Evolutionary conservation across 2,888 invertebrate genomes (phyloP), one percentile per base, ranked within the genome.

Genomic region (Rosalia funebris): DNA sequence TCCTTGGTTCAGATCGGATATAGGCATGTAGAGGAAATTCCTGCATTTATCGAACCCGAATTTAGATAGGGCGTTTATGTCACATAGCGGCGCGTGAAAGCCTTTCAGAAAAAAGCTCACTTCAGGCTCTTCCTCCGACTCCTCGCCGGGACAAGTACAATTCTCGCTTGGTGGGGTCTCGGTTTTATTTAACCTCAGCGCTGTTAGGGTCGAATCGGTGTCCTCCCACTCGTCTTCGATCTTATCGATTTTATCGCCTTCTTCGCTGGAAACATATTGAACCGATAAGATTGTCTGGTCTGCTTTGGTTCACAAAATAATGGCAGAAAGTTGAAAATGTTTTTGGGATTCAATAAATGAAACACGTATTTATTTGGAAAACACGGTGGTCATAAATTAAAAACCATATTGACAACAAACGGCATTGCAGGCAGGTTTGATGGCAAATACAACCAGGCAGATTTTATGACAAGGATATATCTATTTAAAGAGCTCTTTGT

Each of bases 41-140:
- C 52, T 55, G 53, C 71, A 71, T n/a, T 62, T n/a, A 17, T 68
- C 63, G 7, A 59, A 57, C 5, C 65, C 63, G 32, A 57, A 68
- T 44, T 65, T 67, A 3, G 68, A 65, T 37, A 61, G 62, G 0
- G 71, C 61, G 2, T 68, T 47, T 17, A 61, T 39, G 25, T 71
- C 67, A 55, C 71, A 71, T 3, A 71, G 47, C 10, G 54, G 46
- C 1, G 39, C 25, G 11, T 57, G 46, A 10, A 19, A 16, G 19
- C 37, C 44, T 31, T 0, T 2, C 14, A 42, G 20, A 5, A 36
- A 12, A 15, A 37, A 31, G 12, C 17, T 42, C 3, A 17, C 10
- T 34, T 57, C 44, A 1, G 42, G 3, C 25, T 19, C 39, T 16
- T 44, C 10, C 41, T 10, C 14, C 1, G 17, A 1, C 1, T 41